Evolutionary conservation across 2,113 vertebrate genomes (phyloP), one percentile per base, ranked within the genome.

Genomic region (Eonycteris spelaea): DNA sequence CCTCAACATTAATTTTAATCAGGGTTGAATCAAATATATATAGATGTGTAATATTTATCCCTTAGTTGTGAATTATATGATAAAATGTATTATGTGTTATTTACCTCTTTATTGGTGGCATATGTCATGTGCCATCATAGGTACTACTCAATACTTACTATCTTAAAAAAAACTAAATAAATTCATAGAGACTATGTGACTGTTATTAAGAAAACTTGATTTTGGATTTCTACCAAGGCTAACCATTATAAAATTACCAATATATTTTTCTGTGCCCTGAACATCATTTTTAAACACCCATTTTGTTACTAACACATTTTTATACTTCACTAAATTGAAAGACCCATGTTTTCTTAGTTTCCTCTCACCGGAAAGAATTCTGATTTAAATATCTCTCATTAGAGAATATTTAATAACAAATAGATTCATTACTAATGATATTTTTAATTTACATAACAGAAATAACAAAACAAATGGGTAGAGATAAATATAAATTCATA

Each of bases 81-180:
- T 38, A 38, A 77, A 83, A 67, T 4, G 0, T 57, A 51, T 19
- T 63, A 2, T 71, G n/a, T 77, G 12, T 86, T 82, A 35, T 53
- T 30, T 15, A 88, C 0, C 2, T 16, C 26, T 94, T 75, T 55
- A 26, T 22, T 5, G 77, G 14, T 35, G 53, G 15, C 7, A 43
- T 40, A 33, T 68, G 13, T 26, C 13, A 78, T 24, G 4, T 68
- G 43, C 0, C 10, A 24, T 26, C 5, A 74, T 48, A 61, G 5
- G 8, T 28, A 74, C 3, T 85, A 84, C 0, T 71, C 9, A 55
- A n/a, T 59, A 94, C 19, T 19, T 71, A 3, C 38, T 95, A 89
- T 86, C 82, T 97, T 68, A 45, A 45, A 95, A 95, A 95, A 38
- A 21, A 86, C n/a, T 35, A 55, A 55, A 38, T 57, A 73, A 71